Evolutionary conservation across 30 jellyfish, hydroid and myxozoan species (phyloP).

Genomic region (Aurelia sp.): DNA sequence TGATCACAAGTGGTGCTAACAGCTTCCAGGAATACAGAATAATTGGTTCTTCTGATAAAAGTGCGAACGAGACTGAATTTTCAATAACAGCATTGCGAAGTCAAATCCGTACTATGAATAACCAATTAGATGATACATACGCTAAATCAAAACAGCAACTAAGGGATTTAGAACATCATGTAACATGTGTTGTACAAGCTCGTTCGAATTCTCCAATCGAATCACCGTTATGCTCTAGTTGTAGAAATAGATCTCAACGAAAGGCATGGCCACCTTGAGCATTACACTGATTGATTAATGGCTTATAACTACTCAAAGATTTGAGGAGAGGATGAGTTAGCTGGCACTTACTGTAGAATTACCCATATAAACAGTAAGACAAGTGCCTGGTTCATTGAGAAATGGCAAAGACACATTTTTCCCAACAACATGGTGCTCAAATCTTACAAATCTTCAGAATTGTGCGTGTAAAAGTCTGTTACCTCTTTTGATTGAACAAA

Average conservation of each 20-base stretch:
- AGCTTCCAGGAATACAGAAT: conserved; percentile 24
- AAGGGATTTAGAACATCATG: conserved; percentile 68
- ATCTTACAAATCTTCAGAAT: too few relatives aligned
- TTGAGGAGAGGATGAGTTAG: too few relatives aligned
- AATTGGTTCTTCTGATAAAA: conserved; percentile 10
- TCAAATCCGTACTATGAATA: conserved; percentile 71
- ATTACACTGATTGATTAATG: too few relatives aligned
- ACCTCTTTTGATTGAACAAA: too few relatives aligned
- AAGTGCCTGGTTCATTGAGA: too few relatives aligned
- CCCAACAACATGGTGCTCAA: too few relatives aligned
- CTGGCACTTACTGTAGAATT: too few relatives aligned
- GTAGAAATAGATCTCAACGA: conserved; percentile 56
- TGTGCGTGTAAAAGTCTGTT: too few relatives aligned
- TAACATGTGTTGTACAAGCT: conserved; percentile 26
- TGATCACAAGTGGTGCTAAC: conserved; percentile 33
- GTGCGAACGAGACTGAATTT: conserved; percentile 28
- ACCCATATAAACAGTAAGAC: too few relatives aligned
- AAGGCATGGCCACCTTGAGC: conserved; percentile 39
- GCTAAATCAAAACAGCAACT: conserved; percentile 74
- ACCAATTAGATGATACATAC: conserved; percentile 71
- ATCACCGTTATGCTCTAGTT: conserved; percentile 43
- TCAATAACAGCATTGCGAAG: conserved; percentile 52
- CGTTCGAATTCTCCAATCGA: conserved; percentile 29
- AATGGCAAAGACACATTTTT: too few relatives aligned
- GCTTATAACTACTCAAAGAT: too few relatives aligned